Conservation (phyloP, 2,113 vertebrate genomes). For the Zosterops pallidus region DNA sequence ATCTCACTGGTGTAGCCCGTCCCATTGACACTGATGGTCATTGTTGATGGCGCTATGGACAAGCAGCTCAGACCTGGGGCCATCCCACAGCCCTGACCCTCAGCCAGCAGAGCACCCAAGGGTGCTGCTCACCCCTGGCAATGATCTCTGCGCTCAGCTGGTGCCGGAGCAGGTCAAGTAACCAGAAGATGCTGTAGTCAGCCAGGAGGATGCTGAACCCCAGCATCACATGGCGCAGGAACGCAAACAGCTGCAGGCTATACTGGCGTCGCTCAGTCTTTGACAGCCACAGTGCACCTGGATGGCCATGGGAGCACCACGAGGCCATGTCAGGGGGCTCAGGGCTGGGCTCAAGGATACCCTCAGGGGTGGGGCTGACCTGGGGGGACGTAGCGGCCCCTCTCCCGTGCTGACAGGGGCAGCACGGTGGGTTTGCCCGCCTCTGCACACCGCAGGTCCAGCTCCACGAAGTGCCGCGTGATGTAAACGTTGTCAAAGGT, state of each 20-base stretch:
- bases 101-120: neutral
- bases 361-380: neutral
- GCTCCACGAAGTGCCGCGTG: conserved; percentile 71
- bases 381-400: conserved; percentile 77
- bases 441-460: conserved; percentile 70
- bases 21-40: conserved; percentile 77
- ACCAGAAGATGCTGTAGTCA: conserved; percentile 89
- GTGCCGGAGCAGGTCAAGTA: conserved; percentile 83
- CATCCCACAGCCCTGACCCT: neutral
- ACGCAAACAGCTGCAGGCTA: conserved; percentile 11
- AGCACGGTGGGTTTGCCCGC: conserved; percentile 74
- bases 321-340: fast-evolving
- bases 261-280: conserved; percentile 55
- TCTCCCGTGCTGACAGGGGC: conserved; percentile 78
- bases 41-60: conserved; percentile 69
- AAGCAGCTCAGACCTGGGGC: neutral
- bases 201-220: conserved; percentile 75
- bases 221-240: conserved; percentile 72
- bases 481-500: conserved; percentile 88
- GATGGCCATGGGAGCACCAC: fast-evolving
- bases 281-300: conserved; percentile 72
- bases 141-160: conserved; percentile 78
- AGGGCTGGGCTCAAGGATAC: neutral
- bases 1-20: conserved; percentile 82
- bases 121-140: conserved; percentile 71